These are phyloP conservation scores for Unio pictorum DNA, from an alignment of 2,888 invertebrate genomes.

Conservation along the genomic window DNA sequence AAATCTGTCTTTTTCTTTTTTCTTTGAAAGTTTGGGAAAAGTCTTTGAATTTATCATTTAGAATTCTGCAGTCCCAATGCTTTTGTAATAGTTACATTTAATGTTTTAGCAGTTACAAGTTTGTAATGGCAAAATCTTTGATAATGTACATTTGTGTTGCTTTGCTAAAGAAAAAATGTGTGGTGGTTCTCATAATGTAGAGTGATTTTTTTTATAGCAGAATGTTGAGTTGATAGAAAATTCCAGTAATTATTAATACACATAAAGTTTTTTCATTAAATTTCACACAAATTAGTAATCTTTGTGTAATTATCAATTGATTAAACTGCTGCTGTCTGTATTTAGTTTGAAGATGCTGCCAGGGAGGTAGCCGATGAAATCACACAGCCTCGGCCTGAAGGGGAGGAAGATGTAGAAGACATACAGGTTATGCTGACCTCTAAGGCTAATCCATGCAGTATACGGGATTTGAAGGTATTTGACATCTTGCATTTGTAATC, in stretches of 20 bases:
- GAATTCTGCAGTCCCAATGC: too few relatives aligned
- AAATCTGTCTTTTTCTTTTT: too few relatives aligned
- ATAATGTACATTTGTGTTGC: too few relatives aligned
- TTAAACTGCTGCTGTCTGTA: constrained; percentile 6
- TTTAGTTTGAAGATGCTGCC: constrained; percentile 92
- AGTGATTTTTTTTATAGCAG: too few relatives aligned
- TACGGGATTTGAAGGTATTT: constrained; percentile 88
- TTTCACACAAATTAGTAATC: neutral
- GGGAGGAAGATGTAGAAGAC: constrained; percentile 90
- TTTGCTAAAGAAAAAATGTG: too few relatives aligned
- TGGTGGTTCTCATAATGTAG: too few relatives aligned
- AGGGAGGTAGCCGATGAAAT: constrained; percentile 94
- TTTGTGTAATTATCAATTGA: neutral
- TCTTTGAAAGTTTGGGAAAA: too few relatives aligned
- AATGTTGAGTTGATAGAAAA: too few relatives aligned
- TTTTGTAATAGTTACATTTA: too few relatives aligned
- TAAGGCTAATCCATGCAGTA: constrained; percentile 84
- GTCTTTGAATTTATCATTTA: too few relatives aligned
- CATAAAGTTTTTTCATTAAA: neutral
- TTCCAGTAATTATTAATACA: neutral
- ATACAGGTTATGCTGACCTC: constrained; percentile 91
- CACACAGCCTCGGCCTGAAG: constrained; percentile 91
- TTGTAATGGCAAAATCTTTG: too few relatives aligned
- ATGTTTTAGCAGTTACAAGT: too few relatives aligned
- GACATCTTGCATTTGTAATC: neutral